phyloP scores from a whole-genome alignment of 1,140 invertebrate genomes.

The Cotesia typhae region DNA sequence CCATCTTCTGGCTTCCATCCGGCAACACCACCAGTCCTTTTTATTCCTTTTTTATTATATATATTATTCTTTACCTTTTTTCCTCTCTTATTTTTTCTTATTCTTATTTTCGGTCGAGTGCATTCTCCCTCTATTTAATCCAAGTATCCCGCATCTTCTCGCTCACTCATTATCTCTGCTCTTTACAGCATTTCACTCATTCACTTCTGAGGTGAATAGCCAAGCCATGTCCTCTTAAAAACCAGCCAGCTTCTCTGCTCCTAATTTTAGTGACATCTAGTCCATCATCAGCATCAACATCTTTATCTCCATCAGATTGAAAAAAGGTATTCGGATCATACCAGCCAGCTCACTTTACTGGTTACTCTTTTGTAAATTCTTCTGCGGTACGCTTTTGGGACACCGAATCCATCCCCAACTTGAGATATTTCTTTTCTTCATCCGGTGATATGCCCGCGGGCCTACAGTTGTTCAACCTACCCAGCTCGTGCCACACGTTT shows the following conservation, averaged over 20 bases:
- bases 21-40: not conserved
- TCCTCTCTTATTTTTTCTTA: constrained; percentile 13
- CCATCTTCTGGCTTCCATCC: constrained; percentile 7
- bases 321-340: no score
- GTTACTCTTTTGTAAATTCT: constrained; percentile 51
- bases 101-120: not conserved
- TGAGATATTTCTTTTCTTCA: not conserved
- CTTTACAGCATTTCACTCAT: not conserved
- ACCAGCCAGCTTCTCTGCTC: constrained; percentile 33
- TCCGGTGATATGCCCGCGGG: not conserved
- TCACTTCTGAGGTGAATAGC: not conserved
- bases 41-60: constrained; percentile 2
- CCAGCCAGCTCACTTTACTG: constrained; percentile 32
- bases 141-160: constrained; percentile 14
- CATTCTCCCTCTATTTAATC: constrained; percentile 29
- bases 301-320: no score
- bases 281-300: no score
- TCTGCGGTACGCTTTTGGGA: constrained; percentile 4
- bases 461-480: no score
- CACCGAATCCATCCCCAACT: constrained; percentile 12
- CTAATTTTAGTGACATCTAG: no score
- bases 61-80: constrained; percentile 1
- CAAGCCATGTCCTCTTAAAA: constrained; percentile 10
- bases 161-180: constrained; percentile 6
- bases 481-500: constrained; percentile 10